Evolutionary conservation across 2,113 vertebrate genomes (phyloP).

Genomic region (Trogon surrucura): DNA sequence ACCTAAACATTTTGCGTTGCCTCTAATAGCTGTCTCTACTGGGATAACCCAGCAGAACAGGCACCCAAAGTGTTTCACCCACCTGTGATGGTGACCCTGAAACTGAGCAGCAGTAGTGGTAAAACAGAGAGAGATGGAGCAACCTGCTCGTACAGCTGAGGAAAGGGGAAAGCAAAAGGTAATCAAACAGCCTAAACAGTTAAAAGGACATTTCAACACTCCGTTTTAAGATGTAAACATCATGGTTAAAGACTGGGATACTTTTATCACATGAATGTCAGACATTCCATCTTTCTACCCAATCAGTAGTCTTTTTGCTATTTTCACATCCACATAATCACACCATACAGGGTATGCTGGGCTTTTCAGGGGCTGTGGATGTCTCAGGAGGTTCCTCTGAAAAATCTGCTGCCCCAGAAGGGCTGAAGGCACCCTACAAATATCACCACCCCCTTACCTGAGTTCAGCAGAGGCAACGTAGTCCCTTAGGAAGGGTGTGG

Average conservation of each 20-base stretch:
- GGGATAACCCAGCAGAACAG: not conserved
- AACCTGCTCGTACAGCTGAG: not conserved
- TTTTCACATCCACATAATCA: not conserved
- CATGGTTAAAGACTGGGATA: not conserved
- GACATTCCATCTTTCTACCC: not conserved
- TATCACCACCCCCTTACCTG: not conserved
- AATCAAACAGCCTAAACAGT: not conserved
- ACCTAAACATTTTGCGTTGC: not conserved
- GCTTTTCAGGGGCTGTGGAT: rapidly evolving
- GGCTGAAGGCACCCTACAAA: not conserved
- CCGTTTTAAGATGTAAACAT: not conserved
- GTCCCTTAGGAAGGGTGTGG: not conserved
- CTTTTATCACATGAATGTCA: not conserved
- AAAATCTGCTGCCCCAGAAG: not conserved
- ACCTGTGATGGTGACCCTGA: not conserved
- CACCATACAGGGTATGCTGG: not conserved
- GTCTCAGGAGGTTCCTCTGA: not conserved
- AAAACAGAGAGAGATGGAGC: not conserved
- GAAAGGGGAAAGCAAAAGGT: not conserved
- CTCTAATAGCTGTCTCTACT: not conserved
- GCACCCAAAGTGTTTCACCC: not conserved
- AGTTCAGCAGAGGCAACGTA: rapidly evolving
- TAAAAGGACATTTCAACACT: not conserved
- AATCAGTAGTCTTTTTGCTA: not conserved
- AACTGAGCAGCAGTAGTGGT: not conserved